A percentile compares a stretch with the other conserved stretches of the same genome.
Conservation (phyloP, 1,140 invertebrate genomes). For the Drosophila tropicalis region DNA sequence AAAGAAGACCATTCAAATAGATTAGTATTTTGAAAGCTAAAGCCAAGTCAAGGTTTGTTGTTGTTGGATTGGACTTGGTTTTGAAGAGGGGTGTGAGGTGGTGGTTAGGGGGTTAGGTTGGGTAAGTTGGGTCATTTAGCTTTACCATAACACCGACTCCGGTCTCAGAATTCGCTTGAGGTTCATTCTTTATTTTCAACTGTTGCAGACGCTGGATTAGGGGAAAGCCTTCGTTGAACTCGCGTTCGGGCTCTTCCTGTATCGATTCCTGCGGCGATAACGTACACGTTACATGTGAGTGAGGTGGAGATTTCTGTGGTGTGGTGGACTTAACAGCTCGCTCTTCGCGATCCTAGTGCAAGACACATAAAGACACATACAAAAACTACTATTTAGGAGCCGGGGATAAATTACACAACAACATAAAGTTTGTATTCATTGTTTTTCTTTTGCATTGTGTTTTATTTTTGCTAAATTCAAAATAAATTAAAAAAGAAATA, state of each 20-base stretch:
- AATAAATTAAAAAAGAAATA: slow-evolving; percentile 24
- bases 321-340: slow-evolving; percentile 84
- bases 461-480: slow-evolving; percentile 45
- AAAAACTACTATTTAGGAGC: slow-evolving; percentile 82
- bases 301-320: slow-evolving; percentile 83
- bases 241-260: slow-evolving; percentile 84
- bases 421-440: slow-evolving; percentile 51
- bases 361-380: slow-evolving; percentile 82
- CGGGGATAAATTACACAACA: slow-evolving; percentile 77
- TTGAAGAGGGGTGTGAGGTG: not conserved
- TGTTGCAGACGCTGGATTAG: slow-evolving; percentile 91
- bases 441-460: slow-evolving; percentile 23
- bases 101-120: not conserved
- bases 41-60: not conserved
- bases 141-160: slow-evolving; percentile 76
- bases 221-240: slow-evolving; percentile 89
- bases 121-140: slow-evolving; percentile 3
- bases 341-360: slow-evolving; percentile 85
- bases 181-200: slow-evolving; percentile 91
- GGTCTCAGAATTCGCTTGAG: slow-evolving; percentile 82
- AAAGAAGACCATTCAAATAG: slow-evolving; percentile 3
- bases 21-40: slow-evolving; percentile 14
- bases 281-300: slow-evolving; percentile 82
- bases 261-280: slow-evolving; percentile 82
- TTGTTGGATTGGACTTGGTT: not conserved